A percentile compares a stretch with the other conserved stretches of the same genome.
Conservation (phyloP, 2,888 invertebrate genomes). For the Neoaliturus tenellus region DNA sequence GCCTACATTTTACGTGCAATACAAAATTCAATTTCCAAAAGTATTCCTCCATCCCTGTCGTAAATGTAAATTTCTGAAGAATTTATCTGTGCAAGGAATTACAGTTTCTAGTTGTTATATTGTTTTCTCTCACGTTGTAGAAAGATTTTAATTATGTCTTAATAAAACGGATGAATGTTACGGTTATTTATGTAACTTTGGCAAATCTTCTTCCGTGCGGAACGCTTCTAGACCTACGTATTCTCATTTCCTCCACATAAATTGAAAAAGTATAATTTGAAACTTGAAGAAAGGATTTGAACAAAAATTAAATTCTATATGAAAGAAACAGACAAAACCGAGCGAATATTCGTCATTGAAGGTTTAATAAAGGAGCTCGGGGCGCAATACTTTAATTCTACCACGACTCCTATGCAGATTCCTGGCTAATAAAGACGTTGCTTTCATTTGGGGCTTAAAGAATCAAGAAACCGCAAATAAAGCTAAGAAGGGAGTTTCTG, state of each 20-base stretch:
- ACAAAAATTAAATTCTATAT: conserved; percentile 15
- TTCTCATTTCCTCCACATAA: not conserved
- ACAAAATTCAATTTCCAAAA: too few species aligned
- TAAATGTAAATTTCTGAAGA: too few species aligned
- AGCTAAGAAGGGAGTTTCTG: conserved; percentile 61
- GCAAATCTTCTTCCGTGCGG: too few species aligned
- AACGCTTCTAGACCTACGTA: not conserved
- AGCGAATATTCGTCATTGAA: conserved; percentile 42
- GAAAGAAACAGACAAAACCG: conserved; percentile 11
- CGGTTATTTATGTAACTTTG: too few species aligned
- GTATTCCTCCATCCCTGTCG: too few species aligned
- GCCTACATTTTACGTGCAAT: too few species aligned
- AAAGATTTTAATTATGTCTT: too few species aligned
- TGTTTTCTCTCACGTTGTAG: too few species aligned
- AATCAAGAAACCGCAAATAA: conserved; percentile 67
- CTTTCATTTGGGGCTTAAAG: conserved; percentile 66
- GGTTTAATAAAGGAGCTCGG: conserved; percentile 45
- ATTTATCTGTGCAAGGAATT: too few species aligned
- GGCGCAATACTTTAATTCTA: conserved; percentile 31
- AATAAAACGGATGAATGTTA: too few species aligned
- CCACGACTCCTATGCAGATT: conserved; percentile 64
- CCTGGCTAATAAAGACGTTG: conserved; percentile 64
- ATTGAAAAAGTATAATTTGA: not conserved
- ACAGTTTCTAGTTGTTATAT: too few species aligned
- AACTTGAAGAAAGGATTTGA: not conserved